A percentile compares a stretch with the other conserved stretches of the same genome.
These are phyloP conservation scores for Gymnoscopelus braueri DNA, from an alignment of 2,797 vertebrate genomes.

Conservation along the genomic window DNA sequence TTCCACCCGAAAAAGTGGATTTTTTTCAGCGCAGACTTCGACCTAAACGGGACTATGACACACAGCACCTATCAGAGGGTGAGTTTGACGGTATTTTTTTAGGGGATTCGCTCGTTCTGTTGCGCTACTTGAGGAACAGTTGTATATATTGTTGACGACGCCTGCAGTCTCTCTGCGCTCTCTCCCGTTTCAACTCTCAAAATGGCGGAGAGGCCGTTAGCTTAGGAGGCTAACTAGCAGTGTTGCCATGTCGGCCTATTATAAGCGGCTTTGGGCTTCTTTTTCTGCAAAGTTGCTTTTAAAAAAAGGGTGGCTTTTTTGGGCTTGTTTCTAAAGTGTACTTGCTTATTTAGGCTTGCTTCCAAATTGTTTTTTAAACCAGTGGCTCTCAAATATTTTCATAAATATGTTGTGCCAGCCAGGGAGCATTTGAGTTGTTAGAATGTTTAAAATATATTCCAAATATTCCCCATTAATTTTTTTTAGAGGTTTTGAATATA, in stretches of 20 bases:
- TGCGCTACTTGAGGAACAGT: constrained; percentile 57
- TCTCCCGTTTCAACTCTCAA: constrained; percentile 84
- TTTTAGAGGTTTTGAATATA: too few relatives aligned
- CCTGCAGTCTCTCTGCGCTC: constrained; percentile 82
- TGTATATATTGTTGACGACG: constrained; percentile 76
- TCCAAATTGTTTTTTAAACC: too few relatives aligned
- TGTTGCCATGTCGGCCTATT: constrained; percentile 27
- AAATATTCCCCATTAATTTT: too few relatives aligned
- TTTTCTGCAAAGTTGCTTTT: too few relatives aligned
- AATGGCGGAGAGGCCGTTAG: constrained; percentile 94
- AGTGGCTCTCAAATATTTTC: too few relatives aligned
- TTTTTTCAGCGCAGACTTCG: neutral
- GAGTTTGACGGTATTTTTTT: constrained; percentile 22
- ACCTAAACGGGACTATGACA: constrained; percentile 40
- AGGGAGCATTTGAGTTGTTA: too few relatives aligned
- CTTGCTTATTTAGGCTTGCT: too few relatives aligned
- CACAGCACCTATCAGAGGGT: constrained; percentile 43
- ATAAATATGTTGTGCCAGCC: too few relatives aligned
- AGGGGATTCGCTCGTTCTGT: constrained; percentile 26
- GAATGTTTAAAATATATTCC: too few relatives aligned
- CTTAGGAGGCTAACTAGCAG: constrained; percentile 66
- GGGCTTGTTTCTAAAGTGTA: too few relatives aligned
- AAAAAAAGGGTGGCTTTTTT: too few relatives aligned
- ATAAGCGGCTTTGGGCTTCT: too few relatives aligned
- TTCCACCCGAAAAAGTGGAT: constrained; percentile 30